Evolutionary conservation across 2,888 invertebrate genomes (phyloP), one percentile per base, ranked within the genome.

Genomic region (Meghimatium bilineatum): DNA sequence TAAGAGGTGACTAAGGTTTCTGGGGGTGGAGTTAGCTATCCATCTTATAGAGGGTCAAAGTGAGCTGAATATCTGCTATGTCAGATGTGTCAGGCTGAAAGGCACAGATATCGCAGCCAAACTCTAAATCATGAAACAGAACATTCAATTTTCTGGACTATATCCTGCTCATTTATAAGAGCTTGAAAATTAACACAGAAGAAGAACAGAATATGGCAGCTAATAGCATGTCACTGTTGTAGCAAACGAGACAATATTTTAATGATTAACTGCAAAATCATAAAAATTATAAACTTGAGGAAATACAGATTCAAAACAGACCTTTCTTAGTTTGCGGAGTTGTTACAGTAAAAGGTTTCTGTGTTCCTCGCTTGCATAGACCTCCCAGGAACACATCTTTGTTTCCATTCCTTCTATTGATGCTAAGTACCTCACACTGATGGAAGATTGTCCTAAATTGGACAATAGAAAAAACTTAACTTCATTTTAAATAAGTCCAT

Each of bases 381-480:
- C 81, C 85, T 63, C 81, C 77, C 10, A 85, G 78, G n/a, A 78
- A 81, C 0, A 72, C 81, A 63, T 81, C 81, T n/a, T 71, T 67
- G 44, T 77, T 81, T 38, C 85, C 85, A 56, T 81, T 81, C 63
- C 75, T 81, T 34, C 78, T 66, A 38, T 81, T 81, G 26, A 85
- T 80, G 44, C 81, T 81, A 29, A 75, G 29, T 10, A 81, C 81
- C 26, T 72, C 81, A 81, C 76, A 69, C 60, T 85, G 77, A 26
- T 69, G 81, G 44, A 81, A 72, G n/a, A 44, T 77, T n/a, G 32
- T 36, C 36, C 85, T 85, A 81, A 12, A 76, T 26, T n/a, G 14
- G 17, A n/a, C n/a, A n/a, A n/a, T n/a, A 56, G 20, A 56, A 56
- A 17, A 56, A 56, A 56, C 3, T 8, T 20, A 56, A 23, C 2